Percentiles rank a stretch among this genome's conserved stretches.
Conservation (phyloP, 2,888 invertebrate species). For the Plagodis dolabraria region DNA sequence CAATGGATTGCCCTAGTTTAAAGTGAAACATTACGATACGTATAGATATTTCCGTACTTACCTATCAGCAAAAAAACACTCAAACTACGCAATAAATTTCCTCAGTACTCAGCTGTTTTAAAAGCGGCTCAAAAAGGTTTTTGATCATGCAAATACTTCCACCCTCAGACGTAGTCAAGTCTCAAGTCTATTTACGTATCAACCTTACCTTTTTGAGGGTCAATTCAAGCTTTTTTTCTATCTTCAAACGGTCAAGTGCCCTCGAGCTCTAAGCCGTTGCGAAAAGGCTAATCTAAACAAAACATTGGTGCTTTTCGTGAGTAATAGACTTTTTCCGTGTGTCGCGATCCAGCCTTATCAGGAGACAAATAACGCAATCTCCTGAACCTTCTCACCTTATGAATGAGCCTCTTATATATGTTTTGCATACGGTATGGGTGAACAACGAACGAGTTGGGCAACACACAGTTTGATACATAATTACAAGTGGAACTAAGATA, state of each 20-base stretch:
- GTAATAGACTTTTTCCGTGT: conserved; percentile 25
- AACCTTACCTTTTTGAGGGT: conserved; percentile 16
- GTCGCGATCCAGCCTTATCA: conserved; percentile 27
- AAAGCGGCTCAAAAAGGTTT: conserved; percentile 5
- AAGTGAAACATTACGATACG: no score
- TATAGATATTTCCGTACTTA: no score
- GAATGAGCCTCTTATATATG: conserved; percentile 18
- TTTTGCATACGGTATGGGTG: neutral
- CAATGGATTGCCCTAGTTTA: no score
- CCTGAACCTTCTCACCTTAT: conserved; percentile 33
- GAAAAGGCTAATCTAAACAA: conserved; percentile 34
- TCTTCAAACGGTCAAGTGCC: conserved; percentile 25
- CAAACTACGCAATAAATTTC: no score
- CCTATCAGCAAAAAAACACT: no score
- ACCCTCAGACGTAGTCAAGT: conserved; percentile 9
- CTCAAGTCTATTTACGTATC: conserved; percentile 16
- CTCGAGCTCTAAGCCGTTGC: conserved; percentile 15
- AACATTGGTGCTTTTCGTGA: conserved; percentile 24
- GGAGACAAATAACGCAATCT: conserved; percentile 42
- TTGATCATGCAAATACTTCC: conserved; percentile 25
- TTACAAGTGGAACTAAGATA: no score
- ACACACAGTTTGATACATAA: no score
- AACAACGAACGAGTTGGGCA: conserved; percentile 2
- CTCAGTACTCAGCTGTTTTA: neutral
- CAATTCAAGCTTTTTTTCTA: conserved; percentile 11